Base-by-base conservation (phyloP, 2,113 vertebrate genomes). In the Philantomba maxwellii region DNA sequence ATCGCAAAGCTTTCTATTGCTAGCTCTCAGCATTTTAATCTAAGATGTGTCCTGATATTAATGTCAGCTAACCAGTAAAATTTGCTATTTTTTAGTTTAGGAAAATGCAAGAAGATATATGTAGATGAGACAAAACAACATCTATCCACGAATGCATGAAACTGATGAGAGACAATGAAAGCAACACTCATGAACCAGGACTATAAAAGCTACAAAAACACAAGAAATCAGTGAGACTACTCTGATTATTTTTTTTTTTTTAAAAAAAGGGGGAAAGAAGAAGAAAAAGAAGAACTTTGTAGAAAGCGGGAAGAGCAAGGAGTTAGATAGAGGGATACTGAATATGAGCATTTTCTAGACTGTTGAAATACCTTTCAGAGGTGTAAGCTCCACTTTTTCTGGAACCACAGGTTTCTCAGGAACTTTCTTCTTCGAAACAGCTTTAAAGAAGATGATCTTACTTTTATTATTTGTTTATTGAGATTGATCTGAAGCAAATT, bases 391-490 rank as follows among this genome's bases (percentile, higher is more conserved):
- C 96, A 99, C 4, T 98, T 99, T 99, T 0, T 98, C 97, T 97
- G 98, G 88, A 91, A 94, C 97, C n/a, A 98, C 97, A 53, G 98
- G 98, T 96, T 99, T 99, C 98, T 97, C 98, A 87, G 98, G 93
- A 96, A 88, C 96, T 96, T 98, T 99, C 98, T 98, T 99, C 97
- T 93, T 98, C 33, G 95, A 28, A 97, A 98, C 98, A 98, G 98
- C 99, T 99, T 99, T 98, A 98, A 99, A 98, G 97, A 98, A 98
- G 97, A 98, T 96, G 64, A 97, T 95, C 82, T 97, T 16, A 95
- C 88, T 98, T 98, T 98, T 97, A 98, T 66, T 97, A 97, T 64
- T 95, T 83, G 78, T 16, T 73, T 93, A 13, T 89, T 88, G 43
- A 97, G 58, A 87, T 2, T 66, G 92, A 64, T 84, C 73, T 3